Evolutionary conservation across 2,888 invertebrate genomes (phyloP), one percentile per base, ranked within the genome.

Genomic region (Tenthredo amoena): DNA sequence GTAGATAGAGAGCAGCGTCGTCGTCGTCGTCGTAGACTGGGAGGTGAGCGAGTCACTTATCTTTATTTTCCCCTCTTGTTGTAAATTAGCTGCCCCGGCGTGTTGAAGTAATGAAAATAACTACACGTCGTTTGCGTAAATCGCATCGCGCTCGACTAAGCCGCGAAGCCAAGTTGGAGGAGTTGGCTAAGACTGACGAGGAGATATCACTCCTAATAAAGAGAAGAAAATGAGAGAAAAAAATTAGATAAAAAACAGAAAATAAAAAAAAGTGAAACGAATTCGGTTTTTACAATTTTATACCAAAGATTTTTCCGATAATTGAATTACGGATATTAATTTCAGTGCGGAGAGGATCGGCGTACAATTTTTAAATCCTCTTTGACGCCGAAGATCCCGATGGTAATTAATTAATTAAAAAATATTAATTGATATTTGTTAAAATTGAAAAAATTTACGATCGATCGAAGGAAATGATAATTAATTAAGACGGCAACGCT

Each of bases 41-140:
- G 43, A 43, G 43, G 21, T 43, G 74, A 74, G 43, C 31, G 34
- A 50, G 77, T 77, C 6, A 50, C 77, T 77, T 55, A 55, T 77
- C 77, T 77, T 77, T 77, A 77, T 77, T 50, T 77, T 50, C 31
- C 26, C 55, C 76, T 34, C 77, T 55, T 81, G 62, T 62, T 62
- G 81, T 81, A 81, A 62, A 62, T 81, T 62, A 81, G 37, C 50
- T 81, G 21, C 37, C 62, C 21, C 62, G 58, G 58, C 81, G 81
- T 62, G 58, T 81, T 62, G 34, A n/a, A 62, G 58, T 81, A 81
- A 81, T 81, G 81, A 81, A 81, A 62, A 81, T 81, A 81, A 81
- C 62, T 62, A 58, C 81, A 81, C 58, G 62, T 62, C 81, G 62
- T 81, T 58, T 34, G 58, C 37, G 37, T 18, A 26, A 62, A 58